Base-by-base conservation (phyloP, 2,888 invertebrate species). In the Lymantria dispar region DNA sequence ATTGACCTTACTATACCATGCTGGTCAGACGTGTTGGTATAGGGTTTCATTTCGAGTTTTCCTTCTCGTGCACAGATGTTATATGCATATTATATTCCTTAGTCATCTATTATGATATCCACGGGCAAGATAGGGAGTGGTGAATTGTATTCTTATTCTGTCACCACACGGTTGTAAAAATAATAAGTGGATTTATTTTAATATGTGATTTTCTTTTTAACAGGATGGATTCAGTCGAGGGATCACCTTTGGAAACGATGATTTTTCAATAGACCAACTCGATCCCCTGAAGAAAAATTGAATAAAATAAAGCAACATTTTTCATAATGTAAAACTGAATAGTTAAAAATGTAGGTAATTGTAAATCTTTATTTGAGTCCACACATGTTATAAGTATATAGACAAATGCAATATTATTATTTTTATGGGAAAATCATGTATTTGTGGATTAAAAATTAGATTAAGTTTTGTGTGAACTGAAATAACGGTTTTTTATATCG, bases 241-340 rank as follows among this genome's bases (percentile, higher is more conserved):
- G 65, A 93, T 97, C 75, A 94, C 95, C 60, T 96, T 97, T 88
- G 97, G 96, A 73, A 96, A 96, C 79, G 98, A 98, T 84, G 98
- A 98, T 91, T 98, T 98, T 91, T 96, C 97, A 67, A 91, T 98
- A 86, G 98, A 98, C 82, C 97, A 97, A 87, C 93, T 98, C 83
- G 98, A 98, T 92, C 98, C 98, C 55, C 91, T 98, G 72, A 94
- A 95, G 85, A 97, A 97, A 80, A 93, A 94, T 84, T 94, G 84
- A 92, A 46, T 14, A 11, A 76, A 14, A 22, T 22, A 54, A 49
- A 48, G 60, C 48, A 59, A 47, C 51, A 50, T 54, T 66, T 62
- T 60, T 60, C 48, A 57, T 63, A 49, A 59, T 67, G 54, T 57
- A 53, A 67, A 63, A 70, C 40, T 62, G 62, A 70, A 56, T 74